A percentile compares a stretch with the other conserved stretches of the same genome.
These are phyloP conservation scores for Arenaria interpres DNA, from an alignment of 2,113 vertebrate species.

Conservation along the genomic window DNA sequence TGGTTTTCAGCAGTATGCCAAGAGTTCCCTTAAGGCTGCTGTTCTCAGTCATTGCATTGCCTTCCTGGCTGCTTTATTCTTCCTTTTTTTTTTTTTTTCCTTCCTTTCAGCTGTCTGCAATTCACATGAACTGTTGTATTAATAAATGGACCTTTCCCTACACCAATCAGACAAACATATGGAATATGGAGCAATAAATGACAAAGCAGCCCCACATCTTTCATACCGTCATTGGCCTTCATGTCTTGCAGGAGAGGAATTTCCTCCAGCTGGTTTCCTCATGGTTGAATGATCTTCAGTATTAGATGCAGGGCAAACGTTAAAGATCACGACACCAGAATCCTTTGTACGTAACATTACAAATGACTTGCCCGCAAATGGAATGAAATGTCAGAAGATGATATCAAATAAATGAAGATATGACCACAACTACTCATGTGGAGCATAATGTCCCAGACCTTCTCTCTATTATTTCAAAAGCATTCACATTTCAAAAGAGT, in stretches of 20 bases:
- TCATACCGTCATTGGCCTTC: not conserved
- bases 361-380: not conserved
- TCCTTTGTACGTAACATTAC: not conserved
- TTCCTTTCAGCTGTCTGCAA: not conserved
- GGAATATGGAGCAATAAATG: conserved; percentile 15
- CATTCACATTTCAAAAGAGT: conserved; percentile 2
- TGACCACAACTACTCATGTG: conserved; percentile 15
- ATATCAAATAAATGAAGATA: conserved; percentile 42
- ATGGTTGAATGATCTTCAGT: not conserved
- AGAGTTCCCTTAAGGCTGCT: not conserved
- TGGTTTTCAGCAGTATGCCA: not conserved
- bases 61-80: not conserved
- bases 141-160: conserved; percentile 16
- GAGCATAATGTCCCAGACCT: conserved; percentile 26
- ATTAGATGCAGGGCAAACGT: conserved; percentile 24
- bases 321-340: conserved; percentile 24
- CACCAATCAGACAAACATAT: not conserved
- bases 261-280: conserved; percentile 26
- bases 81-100: not conserved
- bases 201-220: not conserved
- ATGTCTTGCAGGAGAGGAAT: not conserved
- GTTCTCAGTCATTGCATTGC: not conserved
- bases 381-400: not conserved
- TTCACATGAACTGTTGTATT: not conserved
- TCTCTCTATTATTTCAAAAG: conserved; percentile 23